phyloP scores from a whole-genome alignment of 1,140 invertebrate species.

The Meloidogyne chitwoodi region DNA sequence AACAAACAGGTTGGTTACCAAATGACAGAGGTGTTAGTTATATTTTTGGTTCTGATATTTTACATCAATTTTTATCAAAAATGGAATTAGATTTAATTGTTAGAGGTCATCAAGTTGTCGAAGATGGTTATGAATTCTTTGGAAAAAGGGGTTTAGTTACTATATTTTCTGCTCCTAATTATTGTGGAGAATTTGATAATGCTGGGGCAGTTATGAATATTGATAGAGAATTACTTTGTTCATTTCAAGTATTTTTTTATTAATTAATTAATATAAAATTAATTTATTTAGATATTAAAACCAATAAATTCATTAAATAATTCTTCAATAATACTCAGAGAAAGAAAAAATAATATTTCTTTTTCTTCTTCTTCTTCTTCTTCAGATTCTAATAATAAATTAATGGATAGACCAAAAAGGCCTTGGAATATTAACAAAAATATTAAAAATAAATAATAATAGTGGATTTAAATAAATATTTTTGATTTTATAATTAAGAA shows the following conservation, averaged over 20 bases:
- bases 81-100: constrained; percentile 59
- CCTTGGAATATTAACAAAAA: constrained; percentile 7
- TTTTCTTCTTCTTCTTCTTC: not conserved
- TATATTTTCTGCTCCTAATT: constrained; percentile 56
- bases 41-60: constrained; percentile 57
- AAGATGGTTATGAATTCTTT: constrained; percentile 69
- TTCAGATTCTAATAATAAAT: not conserved
- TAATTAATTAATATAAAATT: not conserved
- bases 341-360: constrained; percentile 26
- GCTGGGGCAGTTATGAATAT: constrained; percentile 79
- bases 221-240: constrained; percentile 76
- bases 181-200: constrained; percentile 65
- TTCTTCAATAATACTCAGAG: constrained; percentile 21
- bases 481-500: too few relatives aligned
- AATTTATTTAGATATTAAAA: constrained; percentile 31
- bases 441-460: not conserved
- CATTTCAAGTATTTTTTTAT: constrained; percentile 62
- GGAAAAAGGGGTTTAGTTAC: constrained; percentile 53
- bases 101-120: constrained; percentile 46
- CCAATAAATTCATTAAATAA: constrained; percentile 2
- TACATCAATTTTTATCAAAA: constrained; percentile 53
- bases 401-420: constrained; percentile 12
- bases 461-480: not conserved
- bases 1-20: constrained; percentile 53
- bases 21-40: constrained; percentile 87